Evolutionary conservation across 2,113 vertebrate genomes (phyloP).

Genomic region (Tragelaphus imberbis): DNA sequence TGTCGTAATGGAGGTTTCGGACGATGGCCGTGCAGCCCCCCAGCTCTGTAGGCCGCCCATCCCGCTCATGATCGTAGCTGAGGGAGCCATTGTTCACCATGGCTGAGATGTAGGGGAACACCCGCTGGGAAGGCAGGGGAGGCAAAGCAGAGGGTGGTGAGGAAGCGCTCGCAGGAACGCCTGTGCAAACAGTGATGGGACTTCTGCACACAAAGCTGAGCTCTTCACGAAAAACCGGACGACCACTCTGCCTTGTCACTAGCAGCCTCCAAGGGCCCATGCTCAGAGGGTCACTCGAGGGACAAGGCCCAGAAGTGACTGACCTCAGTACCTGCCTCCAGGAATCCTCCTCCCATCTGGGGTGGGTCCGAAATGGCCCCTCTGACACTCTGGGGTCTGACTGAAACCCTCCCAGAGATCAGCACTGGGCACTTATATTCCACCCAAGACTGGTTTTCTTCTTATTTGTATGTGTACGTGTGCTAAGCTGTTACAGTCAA

Average conservation of each 20-base stretch:
- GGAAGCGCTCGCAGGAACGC: neutral
- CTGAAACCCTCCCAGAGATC: neutral
- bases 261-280: neutral
- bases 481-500: neutral
- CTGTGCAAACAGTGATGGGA: neutral
- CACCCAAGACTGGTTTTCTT: neutral
- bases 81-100: conserved; percentile 97
- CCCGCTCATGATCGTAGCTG: conserved; percentile 92
- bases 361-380: neutral
- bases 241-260: neutral
- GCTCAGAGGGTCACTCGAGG: neutral
- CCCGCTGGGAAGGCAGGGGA: conserved; percentile 77
- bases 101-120: conserved; percentile 93
- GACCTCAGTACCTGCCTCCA: neutral
- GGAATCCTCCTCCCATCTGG: neutral
- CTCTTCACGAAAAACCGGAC: neutral
- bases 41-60: conserved; percentile 91
- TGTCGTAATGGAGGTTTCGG: conserved; percentile 95
- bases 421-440: too few species aligned
- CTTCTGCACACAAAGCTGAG: neutral
- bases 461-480: neutral
- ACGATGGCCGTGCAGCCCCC: conserved; percentile 95
- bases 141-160: neutral
- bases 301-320: neutral
- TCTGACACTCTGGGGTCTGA: neutral